phyloP scores from a whole-genome alignment of 2,888 invertebrate genomes.

The Drosophila setosimentum region DNA sequence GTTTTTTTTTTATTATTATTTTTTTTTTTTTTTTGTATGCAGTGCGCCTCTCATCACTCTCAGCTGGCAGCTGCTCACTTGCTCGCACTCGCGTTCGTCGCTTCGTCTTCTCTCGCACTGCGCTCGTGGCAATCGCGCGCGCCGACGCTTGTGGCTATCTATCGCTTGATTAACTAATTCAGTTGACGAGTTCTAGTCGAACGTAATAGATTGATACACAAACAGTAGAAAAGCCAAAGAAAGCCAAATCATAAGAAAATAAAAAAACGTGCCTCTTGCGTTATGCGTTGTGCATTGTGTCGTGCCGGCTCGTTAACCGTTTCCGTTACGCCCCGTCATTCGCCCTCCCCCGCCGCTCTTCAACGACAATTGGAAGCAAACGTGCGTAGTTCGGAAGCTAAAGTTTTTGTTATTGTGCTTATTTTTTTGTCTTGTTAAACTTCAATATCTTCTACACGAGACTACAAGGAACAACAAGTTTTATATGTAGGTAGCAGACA shows the following conservation, averaged over 20 bases:
- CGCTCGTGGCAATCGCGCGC: constrained; percentile 42
- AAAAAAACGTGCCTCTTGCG: constrained; percentile 13
- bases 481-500: constrained; percentile 31
- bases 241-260: constrained; percentile 12
- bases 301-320: constrained; percentile 54
- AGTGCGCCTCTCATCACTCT: constrained; percentile 30
- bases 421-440: constrained; percentile 32
- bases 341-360: neutral
- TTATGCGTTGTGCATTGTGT: constrained; percentile 24
- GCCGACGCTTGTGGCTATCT: constrained; percentile 70
- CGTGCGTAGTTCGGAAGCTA: constrained; percentile 51
- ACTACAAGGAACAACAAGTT: constrained; percentile 12
- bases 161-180: constrained; percentile 82
- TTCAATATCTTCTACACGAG: constrained; percentile 31
- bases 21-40: neutral
- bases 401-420: constrained; percentile 16
- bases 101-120: constrained; percentile 12
- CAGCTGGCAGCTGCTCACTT: constrained; percentile 19
- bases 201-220: constrained; percentile 70
- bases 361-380: constrained; percentile 20
- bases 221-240: constrained; percentile 20
- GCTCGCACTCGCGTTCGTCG: constrained; percentile 14
- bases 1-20: constrained; percentile 36
- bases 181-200: constrained; percentile 84
- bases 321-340: constrained; percentile 49